Evolutionary conservation across 2,113 vertebrate species (phyloP).

Genomic region (Lethenteron camtschaticum): DNA sequence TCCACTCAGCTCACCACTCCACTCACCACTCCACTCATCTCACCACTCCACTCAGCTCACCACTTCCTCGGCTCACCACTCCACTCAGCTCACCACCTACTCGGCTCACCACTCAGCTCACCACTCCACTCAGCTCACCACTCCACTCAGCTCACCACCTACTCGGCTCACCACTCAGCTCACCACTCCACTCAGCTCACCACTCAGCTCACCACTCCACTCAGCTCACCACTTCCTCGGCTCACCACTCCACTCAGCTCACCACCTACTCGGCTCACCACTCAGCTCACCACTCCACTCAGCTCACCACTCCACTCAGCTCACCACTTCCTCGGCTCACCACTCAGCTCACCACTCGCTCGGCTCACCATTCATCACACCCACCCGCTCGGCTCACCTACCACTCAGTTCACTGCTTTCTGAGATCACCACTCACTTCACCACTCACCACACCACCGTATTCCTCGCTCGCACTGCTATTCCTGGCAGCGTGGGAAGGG

Average conservation of each 20-base stretch:
- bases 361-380: neutral
- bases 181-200: neutral
- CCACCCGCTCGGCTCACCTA: neutral
- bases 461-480: neutral
- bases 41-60: too few relatives aligned
- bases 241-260: neutral
- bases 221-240: too few relatives aligned
- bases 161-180: neutral
- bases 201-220: too few relatives aligned
- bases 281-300: too few relatives aligned
- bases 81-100: too few relatives aligned
- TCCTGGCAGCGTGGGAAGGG: neutral
- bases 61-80: too few relatives aligned
- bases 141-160: neutral
- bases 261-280: too few relatives aligned
- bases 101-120: too few relatives aligned
- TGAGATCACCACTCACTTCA: neutral
- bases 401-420: conserved; percentile 5
- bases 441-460: neutral
- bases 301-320: too few relatives aligned
- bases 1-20: too few relatives aligned
- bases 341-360: neutral
- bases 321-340: too few relatives aligned
- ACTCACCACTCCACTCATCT: too few relatives aligned
- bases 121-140: neutral